Base-by-base conservation (phyloP, 2,113 vertebrate species). In the Cynoglossus semilaevis region DNA sequence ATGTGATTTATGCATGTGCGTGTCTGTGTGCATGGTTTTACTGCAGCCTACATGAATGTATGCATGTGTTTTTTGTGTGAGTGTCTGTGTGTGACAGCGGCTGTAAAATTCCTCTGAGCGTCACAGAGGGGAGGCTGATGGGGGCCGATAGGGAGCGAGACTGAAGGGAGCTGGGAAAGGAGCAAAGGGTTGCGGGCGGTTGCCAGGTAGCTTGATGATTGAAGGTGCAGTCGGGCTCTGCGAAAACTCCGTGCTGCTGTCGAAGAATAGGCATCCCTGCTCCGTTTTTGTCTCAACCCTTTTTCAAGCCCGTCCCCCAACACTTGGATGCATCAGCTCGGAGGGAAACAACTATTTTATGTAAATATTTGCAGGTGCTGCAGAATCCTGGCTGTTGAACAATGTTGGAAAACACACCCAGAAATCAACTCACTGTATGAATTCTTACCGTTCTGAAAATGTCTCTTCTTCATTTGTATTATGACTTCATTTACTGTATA, bases 51-150 rank as follows among this genome's bases (percentile, higher is more conserved):
- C 52, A 64, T 22, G 48, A 49, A 47, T 46, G 61, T 63, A 15
- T 60, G 55, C 49, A 15, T 47, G 29, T 52, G 58, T 44, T 29
- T 75, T 66, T 70, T 58, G 55, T 18, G 43, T 58, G 41, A 42
- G 44, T 64, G 62, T 54, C 61, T 73, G 63, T 42, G 45, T 48
- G 57, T 37, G 77, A 85, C 76, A 80, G 73, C 79, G 69, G 83
- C 74, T 85, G 74, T 86, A 80, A 86, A 87, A 88, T 87, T 89
- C 85, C 78, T 87, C 49, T 29, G 81, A 76, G 62, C 82, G 80
- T 74, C 81, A 79, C 82, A 74, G 65, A 79, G 64, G 85, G 78
- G 81, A 82, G 83, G 77, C 63, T 83, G 79, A 86, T 85, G 75
- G 65, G 71, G 85, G 75, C 76, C 85, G 85, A 87, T 84, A 83